Evolutionary conservation across 2,113 vertebrate species (phyloP).

Genomic region (Pseudorasbora parva): DNA sequence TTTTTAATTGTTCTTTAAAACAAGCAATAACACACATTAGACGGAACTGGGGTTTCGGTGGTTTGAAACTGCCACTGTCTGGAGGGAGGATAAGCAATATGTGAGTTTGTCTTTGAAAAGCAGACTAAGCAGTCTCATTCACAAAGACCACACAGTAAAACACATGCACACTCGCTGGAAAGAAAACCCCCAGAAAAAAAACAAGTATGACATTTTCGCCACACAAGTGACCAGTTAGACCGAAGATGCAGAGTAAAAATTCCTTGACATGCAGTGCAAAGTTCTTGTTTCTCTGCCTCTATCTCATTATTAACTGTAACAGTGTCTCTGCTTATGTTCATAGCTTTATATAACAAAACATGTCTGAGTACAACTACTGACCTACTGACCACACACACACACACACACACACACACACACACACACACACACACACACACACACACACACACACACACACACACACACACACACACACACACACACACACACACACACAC

Average conservation of each 20-base stretch:
- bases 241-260: neutral
- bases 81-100: slow-evolving; percentile 44
- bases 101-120: slow-evolving; percentile 39
- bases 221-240: neutral
- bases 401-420: neutral
- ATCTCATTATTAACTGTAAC: neutral
- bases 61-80: slow-evolving; percentile 53
- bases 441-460: slow-evolving; percentile 37
- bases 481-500: slow-evolving; percentile 48
- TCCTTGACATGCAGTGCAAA: neutral
- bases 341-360: neutral
- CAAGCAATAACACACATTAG: slow-evolving; percentile 51
- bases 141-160: slow-evolving; percentile 49
- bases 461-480: slow-evolving; percentile 54
- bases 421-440: slow-evolving; percentile 26
- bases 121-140: slow-evolving; percentile 36
- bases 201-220: slow-evolving; percentile 28
- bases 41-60: slow-evolving; percentile 46
- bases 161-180: slow-evolving; percentile 46
- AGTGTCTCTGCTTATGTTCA: neutral
- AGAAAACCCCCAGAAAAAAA: neutral
- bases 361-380: slow-evolving; percentile 12
- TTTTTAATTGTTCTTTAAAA: slow-evolving; percentile 53
- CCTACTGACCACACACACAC: slow-evolving; percentile 12
- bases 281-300: neutral